phyloP scores from a whole-genome alignment of 1,140 invertebrate genomes.

The Pissodes strobi region DNA sequence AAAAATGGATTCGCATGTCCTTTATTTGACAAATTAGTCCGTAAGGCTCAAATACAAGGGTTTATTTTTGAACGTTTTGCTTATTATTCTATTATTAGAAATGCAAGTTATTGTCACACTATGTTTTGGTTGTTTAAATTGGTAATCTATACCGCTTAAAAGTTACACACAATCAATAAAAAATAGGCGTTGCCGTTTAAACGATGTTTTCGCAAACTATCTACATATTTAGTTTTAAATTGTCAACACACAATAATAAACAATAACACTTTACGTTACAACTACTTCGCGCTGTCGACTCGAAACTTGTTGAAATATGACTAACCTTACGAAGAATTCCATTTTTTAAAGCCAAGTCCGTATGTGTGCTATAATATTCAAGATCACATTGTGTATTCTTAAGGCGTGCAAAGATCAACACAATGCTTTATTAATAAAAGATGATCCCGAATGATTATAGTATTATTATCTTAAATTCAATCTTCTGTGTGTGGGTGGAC shows the following conservation, averaged over 20 bases:
- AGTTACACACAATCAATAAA: background rate
- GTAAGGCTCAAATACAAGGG: no score
- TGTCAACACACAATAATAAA: conserved; percentile 4
- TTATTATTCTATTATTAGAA: no score
- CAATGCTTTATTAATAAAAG: conserved; percentile 37
- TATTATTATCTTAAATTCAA: conserved; percentile 26
- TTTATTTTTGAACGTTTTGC: no score
- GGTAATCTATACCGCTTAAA: no score
- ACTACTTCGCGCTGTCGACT: conserved; percentile 7
- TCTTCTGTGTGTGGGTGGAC: conserved; percentile 8
- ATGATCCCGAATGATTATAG: conserved; percentile 21
- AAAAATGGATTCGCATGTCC: no score
- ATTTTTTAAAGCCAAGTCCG: conserved; percentile 18
- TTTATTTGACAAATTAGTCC: no score
- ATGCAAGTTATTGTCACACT: no score
- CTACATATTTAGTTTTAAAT: no score
- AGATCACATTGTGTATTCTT: conserved; percentile 25
- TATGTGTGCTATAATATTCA: conserved; percentile 16
- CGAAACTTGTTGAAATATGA: conserved; percentile 25
- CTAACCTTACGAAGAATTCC: conserved; percentile 28
- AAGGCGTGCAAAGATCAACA: conserved; percentile 22
- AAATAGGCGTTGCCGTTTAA: no score
- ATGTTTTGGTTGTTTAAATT: no score
- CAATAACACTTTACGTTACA: background rate
- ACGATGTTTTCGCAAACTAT: no score